Evolutionary conservation across 64 coral and sea anemone species (phyloP), one percentile per base, ranked within the genome.

Genomic region (Trachythela sp.): DNA sequence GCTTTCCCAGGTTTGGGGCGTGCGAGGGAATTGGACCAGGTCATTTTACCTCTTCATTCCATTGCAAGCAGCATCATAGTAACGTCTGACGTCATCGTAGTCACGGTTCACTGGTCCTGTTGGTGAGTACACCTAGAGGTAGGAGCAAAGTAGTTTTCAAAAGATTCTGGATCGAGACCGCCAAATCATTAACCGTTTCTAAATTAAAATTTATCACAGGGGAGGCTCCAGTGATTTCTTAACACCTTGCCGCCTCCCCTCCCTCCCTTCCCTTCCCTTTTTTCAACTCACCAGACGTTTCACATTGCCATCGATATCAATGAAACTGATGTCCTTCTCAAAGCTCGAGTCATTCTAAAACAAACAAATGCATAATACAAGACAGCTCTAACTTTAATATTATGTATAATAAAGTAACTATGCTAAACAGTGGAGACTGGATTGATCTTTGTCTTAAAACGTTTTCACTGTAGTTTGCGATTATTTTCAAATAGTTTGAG

Each of bases 41-140:
- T 14, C 30, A 39, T 80, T 37, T 80, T 80, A 94, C 95, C 95
- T 92, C 76, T 94, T 92, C n/a, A 97, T 88, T 49, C 95, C 95
- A 37, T 84, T 94, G 15, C 24, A 85, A 54, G 92, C 95, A 14
- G 95, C 95, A 84, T 97, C 95, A 42, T 86, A 70, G 50, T 92
- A 97, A 2, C 95, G 90, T 39, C 95, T 88, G 0, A 94, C 88
- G 90, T 97, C 95, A 94, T 97, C 95, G 94, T 97, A 97, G 48
- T 97, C 95, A 32, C 95, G 88, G 51, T 97, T 97, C 18, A 97
- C 95, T 85, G 95, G 95, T 9, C 95, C 95, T 45, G 95, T 97
- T 48, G 95, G 95, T 30, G 92, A 87, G 92, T 97, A 85, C 1
- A 97, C 89, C 95, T 97, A 33, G 0, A 68, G 29, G 36, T 9